Conservation (phyloP, 2,888 invertebrate genomes). For the Heliconius cydno region DNA sequence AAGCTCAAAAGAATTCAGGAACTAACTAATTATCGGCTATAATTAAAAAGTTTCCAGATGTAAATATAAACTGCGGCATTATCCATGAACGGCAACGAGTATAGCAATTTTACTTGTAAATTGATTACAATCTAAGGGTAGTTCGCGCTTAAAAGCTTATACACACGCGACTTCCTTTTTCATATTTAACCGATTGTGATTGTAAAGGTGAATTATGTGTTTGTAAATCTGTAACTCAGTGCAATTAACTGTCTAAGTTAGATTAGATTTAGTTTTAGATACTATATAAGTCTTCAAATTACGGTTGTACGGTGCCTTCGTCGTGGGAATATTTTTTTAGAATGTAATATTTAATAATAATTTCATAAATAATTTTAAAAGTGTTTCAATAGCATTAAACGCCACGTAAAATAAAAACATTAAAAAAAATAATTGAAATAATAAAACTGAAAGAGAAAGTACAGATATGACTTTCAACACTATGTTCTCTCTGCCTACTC, state of each 20-base stretch:
- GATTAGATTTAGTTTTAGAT: too few species aligned
- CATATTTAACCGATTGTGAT: constrained; percentile 25
- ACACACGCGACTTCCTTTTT: constrained; percentile 39
- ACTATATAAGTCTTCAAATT: too few species aligned
- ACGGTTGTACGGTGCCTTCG: too few species aligned
- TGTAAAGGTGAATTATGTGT: background rate
- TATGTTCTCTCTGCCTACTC: too few species aligned
- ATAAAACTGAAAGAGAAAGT: too few species aligned
- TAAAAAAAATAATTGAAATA: too few species aligned
- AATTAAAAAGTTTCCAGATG: constrained; percentile 44
- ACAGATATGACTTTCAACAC: too few species aligned
- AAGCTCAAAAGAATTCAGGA: constrained; percentile 34
- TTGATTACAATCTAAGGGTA: constrained; percentile 45
- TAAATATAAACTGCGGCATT: constrained; percentile 42
- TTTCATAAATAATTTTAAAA: too few species aligned
- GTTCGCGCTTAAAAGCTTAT: constrained; percentile 41
- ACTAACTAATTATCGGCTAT: constrained; percentile 39
- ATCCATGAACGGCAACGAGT: constrained; percentile 35
- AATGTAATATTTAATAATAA: too few species aligned
- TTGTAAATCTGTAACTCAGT: background rate
- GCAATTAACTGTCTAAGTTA: background rate
- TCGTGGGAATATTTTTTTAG: too few species aligned
- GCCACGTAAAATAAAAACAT: too few species aligned
- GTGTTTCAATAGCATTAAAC: too few species aligned
- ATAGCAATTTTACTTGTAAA: constrained; percentile 43